Evolutionary conservation across 2,113 vertebrate species (phyloP).

Genomic region (Hyla sarda): DNA sequence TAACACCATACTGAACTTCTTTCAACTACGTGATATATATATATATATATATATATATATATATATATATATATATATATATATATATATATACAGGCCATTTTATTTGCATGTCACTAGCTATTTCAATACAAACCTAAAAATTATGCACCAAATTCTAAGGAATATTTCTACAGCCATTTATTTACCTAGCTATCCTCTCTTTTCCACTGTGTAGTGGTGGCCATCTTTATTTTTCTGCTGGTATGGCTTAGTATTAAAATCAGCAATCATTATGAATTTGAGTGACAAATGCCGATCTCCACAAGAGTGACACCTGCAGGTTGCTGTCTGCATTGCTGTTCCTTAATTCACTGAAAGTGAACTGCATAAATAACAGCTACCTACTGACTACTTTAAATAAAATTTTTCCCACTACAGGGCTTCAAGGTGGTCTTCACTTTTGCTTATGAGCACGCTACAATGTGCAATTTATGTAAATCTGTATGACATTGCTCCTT

Average conservation of each 20-base stretch:
- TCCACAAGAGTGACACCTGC: neutral
- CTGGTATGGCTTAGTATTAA: neutral
- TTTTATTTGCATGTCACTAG: neutral
- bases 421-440: neutral
- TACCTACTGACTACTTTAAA: neutral
- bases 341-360: neutral
- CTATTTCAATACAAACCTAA: neutral
- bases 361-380: neutral
- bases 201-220: neutral
- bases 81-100: no score
- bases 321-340: neutral
- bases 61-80: no score
- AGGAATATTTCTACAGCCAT: neutral
- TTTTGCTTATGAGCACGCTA: neutral
- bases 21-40: neutral
- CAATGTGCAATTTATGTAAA: neutral
- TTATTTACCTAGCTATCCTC: neutral
- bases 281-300: neutral
- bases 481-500: no score
- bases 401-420: neutral
- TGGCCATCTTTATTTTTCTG: neutral
- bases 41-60: no score
- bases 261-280: neutral
- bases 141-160: neutral
- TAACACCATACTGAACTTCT: slow-evolving; percentile 19